A percentile compares a stretch with the other conserved stretches of the same genome.
These are phyloP conservation scores for Glaucidium brasilianum DNA, from an alignment of 2,113 vertebrate genomes.

Conservation along the genomic window DNA sequence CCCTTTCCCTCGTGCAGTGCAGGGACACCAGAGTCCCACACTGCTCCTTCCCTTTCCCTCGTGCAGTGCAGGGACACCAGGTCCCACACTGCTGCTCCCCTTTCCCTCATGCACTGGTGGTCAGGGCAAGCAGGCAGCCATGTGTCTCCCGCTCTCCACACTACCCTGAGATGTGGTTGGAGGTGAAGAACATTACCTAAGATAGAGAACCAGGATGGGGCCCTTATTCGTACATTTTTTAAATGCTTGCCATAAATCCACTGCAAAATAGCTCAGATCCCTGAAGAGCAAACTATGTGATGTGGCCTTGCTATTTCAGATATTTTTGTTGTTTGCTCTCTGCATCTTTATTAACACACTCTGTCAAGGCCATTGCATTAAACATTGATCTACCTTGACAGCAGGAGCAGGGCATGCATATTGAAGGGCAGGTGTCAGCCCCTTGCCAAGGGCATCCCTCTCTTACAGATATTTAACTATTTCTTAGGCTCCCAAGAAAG, in stretches of 20 bases:
- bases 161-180: accelerated
- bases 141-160: accelerated
- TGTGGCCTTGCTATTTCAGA: neutral
- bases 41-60: neutral
- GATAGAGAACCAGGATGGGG: neutral
- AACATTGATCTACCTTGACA: slow-evolving; percentile 18
- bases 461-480: neutral
- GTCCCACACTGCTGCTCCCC: neutral
- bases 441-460: neutral
- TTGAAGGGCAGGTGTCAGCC: slow-evolving; percentile 7
- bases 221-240: neutral
- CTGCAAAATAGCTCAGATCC: neutral
- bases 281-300: neutral
- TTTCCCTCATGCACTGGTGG: accelerated
- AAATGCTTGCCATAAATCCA: neutral
- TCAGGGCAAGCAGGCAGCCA: neutral
- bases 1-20: too few species aligned
- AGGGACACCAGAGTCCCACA: neutral
- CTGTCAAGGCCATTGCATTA: neutral
- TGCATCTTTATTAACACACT: neutral
- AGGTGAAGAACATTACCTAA: neutral
- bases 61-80: neutral
- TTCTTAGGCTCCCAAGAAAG: neutral
- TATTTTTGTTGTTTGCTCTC: neutral
- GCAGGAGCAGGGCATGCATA: neutral